Percentiles rank a stretch among this genome's conserved stretches.
Conservation (phyloP, 1,140 invertebrate species). For the Zaprionus tsacasi region DNA sequence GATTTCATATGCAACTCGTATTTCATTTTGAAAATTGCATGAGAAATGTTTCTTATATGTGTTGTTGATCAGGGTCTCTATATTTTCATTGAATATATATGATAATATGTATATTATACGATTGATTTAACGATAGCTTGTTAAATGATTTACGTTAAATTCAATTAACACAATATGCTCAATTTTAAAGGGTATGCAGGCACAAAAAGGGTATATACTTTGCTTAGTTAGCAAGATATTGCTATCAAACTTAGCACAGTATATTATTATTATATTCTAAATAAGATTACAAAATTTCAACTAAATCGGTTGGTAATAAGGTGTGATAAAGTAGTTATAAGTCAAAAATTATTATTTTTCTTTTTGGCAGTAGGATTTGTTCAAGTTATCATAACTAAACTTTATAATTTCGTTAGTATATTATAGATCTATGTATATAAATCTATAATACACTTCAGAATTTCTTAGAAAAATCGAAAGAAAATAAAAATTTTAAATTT, state of each 20-base stretch:
- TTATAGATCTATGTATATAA: too few relatives aligned
- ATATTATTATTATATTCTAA: neutral
- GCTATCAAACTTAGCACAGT: neutral
- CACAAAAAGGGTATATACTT: neutral
- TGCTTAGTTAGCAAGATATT: neutral
- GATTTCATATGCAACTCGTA: neutral
- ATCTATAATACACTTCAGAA: too few relatives aligned
- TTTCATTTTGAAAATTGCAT: neutral
- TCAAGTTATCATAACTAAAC: too few relatives aligned
- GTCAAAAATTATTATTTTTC: too few relatives aligned
- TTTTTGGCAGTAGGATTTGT: too few relatives aligned
- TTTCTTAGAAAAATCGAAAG: too few relatives aligned
- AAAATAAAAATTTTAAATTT: too few relatives aligned
- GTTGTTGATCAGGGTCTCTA: neutral
- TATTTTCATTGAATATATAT: neutral
- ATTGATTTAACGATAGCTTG: neutral
- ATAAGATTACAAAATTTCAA: neutral
- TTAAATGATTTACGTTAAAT: neutral
- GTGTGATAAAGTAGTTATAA: neutral
- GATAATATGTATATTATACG: neutral
- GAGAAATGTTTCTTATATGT: constrained; percentile 2
- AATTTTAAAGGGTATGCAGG: neutral
- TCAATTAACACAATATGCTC: constrained; percentile 1
- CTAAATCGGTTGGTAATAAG: neutral
- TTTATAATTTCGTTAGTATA: too few relatives aligned